Conservation (phyloP, 2,888 invertebrate genomes). For the Lordiphosa andalusiaca region DNA sequence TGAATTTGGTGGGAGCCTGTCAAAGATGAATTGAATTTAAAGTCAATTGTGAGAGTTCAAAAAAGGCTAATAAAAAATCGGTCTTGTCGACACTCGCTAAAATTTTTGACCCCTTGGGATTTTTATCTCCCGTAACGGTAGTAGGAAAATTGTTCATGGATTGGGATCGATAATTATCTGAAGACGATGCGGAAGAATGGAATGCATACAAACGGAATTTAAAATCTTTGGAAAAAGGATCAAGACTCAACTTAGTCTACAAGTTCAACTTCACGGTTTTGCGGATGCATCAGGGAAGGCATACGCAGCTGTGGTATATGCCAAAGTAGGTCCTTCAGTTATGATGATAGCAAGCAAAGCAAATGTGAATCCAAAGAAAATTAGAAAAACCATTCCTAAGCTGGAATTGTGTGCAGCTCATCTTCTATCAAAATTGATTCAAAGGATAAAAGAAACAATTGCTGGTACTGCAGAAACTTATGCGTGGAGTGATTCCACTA, state of each 20-base stretch:
- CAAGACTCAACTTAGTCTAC: not conserved
- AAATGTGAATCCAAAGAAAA: not conserved
- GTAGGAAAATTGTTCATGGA: slow-evolving; percentile 6
- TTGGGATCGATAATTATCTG: slow-evolving; percentile 4
- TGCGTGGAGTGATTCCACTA: slow-evolving; percentile 9
- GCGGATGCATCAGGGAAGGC: slow-evolving; percentile 1
- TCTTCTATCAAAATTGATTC: slow-evolving; percentile 3
- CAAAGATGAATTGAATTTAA: not conserved
- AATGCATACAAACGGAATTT: slow-evolving; percentile 1
- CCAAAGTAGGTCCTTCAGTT: not conserved
- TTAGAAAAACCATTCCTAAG: slow-evolving; percentile 6
- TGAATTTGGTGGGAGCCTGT: no score
- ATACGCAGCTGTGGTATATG: slow-evolving; percentile 1
- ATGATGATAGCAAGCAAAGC: slow-evolving; percentile 1
- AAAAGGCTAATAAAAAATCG: not conserved
- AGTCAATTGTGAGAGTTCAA: not conserved
- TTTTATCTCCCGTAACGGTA: slow-evolving; percentile 9
- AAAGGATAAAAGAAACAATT: slow-evolving; percentile 1
- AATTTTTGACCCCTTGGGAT: slow-evolving; percentile 8
- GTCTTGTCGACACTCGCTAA: slow-evolving; percentile 4
- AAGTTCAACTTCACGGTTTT: slow-evolving; percentile 2
- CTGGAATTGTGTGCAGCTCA: slow-evolving; percentile 5
- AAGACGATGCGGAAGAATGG: not conserved
- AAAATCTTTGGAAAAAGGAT: not conserved
- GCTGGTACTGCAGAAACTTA: not conserved